Evolutionary conservation across 2,888 invertebrate species (phyloP), one percentile per base, ranked within the genome.

Genomic region (Diadromus collaris): DNA sequence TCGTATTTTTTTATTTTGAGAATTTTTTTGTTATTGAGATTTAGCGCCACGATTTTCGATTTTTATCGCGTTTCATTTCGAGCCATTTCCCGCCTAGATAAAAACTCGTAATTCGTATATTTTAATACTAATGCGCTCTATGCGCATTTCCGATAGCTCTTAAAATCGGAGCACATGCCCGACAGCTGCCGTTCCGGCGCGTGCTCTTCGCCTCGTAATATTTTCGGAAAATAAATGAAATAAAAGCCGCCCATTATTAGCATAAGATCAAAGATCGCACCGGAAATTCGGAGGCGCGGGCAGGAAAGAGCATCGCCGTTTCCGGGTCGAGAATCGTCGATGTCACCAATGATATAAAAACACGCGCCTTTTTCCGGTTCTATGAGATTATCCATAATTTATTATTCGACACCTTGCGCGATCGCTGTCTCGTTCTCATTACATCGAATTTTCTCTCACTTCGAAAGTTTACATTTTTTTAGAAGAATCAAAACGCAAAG

Each of bases 361-460:
- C 46, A 32, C 56, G 34, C 24, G 34, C 34, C 54, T 70, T 34
- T 38, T 19, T 38, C 32, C 61, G 54, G 21, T 4, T 6, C 46
- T 63, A 19, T 46, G 71, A n/a, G n/a, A 76, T 78, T 78, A 82
- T 71, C 63, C 65, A 58, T 79, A 81, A 83, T 82, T 54, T 79
- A 82, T 81, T 60, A 82, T 81, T 60, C 82, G 74, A 56, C 81
- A 81, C 75, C 83, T 81, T 83, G 82, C 76, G 46, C 27, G 27
- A 41, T 58, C n/a, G 13, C 16, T 38, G 34, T 38, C 38, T 51
- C 34, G 27, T 13, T 71, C 61, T 48, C 5, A 16, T 58, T n/a
- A 16, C 7, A 38, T 24, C 19, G 19, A 56, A 58, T 64, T 27
- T 54, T 29, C 56, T 13, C 38, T 24, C 38, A 54, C 38, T 24